Evolutionary conservation across 1,140 invertebrate species (phyloP).

Genomic region (Tetragonula clypearis): DNA sequence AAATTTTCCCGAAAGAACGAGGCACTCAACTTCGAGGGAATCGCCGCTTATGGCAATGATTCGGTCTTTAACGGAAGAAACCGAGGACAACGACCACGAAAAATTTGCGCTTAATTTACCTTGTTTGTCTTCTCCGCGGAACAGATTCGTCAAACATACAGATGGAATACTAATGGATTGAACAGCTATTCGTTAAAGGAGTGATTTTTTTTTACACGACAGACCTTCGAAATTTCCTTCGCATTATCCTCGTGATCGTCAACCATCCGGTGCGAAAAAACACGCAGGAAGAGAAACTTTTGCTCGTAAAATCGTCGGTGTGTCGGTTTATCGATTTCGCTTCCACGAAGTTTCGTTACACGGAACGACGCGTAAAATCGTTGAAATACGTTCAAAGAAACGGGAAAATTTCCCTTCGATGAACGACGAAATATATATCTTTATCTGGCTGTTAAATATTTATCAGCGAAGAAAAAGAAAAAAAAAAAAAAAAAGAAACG

Average conservation of each 20-base stretch:
- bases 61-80: not conserved
- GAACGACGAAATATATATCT: not conserved
- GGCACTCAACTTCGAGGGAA: no score
- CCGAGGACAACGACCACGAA: conserved; percentile 19
- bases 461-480: accelerated
- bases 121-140: conserved; percentile 1
- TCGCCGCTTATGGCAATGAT: not conserved
- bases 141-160: not conserved
- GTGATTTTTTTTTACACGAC: not conserved
- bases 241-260: no score
- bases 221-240: no score
- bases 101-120: conserved; percentile 8
- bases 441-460: not conserved
- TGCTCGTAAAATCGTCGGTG: not conserved
- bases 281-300: not conserved
- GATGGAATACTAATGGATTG: not conserved
- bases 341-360: not conserved
- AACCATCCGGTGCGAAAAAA: no score
- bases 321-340: not conserved
- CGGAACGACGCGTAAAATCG: not conserved
- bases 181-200: not conserved
- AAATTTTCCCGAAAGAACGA: not conserved
- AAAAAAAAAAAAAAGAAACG: not conserved
- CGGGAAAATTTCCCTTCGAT: not conserved
- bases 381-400: not conserved